Conservation (phyloP, 2,888 invertebrate genomes). For the Apodemia duryi region DNA sequence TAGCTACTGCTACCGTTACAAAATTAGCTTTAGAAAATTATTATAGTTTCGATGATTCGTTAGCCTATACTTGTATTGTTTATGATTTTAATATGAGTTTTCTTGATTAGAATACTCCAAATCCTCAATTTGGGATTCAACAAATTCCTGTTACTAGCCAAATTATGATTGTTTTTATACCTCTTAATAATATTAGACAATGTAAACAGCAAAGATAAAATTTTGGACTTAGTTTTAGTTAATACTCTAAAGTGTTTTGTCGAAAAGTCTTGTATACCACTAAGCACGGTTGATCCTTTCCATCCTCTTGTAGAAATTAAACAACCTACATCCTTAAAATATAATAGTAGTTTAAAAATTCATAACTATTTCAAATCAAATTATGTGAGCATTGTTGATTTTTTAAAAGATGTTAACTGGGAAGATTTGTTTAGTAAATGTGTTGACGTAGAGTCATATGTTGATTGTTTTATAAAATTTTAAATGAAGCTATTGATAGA, state of each 20-base stretch:
- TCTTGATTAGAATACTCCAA: not conserved
- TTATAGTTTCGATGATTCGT: not conserved
- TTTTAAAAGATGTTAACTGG: slow-evolving; percentile 6
- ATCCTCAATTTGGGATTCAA: not conserved
- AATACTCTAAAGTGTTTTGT: not conserved
- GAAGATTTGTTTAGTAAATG: not conserved
- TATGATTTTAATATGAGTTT: slow-evolving; percentile 5
- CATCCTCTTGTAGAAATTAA: not conserved
- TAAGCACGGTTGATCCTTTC: not conserved
- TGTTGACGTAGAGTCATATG: not conserved
- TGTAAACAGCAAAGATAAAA: slow-evolving; percentile 5
- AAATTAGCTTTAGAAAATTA: not conserved
- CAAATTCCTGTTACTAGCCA: not conserved
- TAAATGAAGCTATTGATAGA: not conserved
- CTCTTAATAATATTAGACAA: slow-evolving; percentile 1
- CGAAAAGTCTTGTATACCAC: not conserved
- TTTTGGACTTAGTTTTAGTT: slow-evolving; percentile 1
- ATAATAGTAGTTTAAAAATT: not conserved
- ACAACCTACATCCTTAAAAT: not conserved
- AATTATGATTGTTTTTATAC: not conserved
- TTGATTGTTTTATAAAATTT: not conserved
- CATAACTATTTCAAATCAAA: not conserved
- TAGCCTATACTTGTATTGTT: slow-evolving; percentile 3
- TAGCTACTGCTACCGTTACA: too few relatives aligned
- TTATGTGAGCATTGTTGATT: not conserved